phyloP scores from a whole-genome alignment of 2,797 vertebrate species.

The Melanogrammus aeglefinus region DNA sequence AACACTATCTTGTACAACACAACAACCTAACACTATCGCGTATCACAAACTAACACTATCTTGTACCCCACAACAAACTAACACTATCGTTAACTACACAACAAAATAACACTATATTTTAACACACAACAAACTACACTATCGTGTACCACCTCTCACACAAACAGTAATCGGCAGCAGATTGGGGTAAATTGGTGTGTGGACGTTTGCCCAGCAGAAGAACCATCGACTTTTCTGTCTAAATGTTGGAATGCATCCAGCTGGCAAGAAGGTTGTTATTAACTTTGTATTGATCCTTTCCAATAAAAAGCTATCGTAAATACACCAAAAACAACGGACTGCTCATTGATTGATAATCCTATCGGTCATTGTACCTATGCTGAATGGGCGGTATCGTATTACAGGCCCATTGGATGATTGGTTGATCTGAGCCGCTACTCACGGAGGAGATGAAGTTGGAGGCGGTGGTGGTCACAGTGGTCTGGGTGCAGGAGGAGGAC shows the following conservation, averaged over 20 bases:
- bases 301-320: neutral
- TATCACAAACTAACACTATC: too few relatives aligned
- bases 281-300: neutral
- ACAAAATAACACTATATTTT: too few relatives aligned
- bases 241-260: neutral
- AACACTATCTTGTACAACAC: too few relatives aligned
- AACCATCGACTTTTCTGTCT: neutral
- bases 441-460: conserved; percentile 93
- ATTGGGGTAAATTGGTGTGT: neutral
- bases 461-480: conserved; percentile 87
- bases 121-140: too few relatives aligned
- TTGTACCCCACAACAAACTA: too few relatives aligned
- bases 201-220: neutral
- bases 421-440: conserved; percentile 57
- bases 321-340: neutral
- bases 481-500: conserved; percentile 85
- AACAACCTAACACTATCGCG: too few relatives aligned
- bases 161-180: neutral
- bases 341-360: neutral
- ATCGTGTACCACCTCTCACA: too few relatives aligned
- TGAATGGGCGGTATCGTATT: neutral
- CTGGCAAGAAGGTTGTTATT: neutral
- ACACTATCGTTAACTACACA: too few relatives aligned
- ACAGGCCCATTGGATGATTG: neutral
- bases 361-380: neutral